phyloP scores from a whole-genome alignment of 2,797 vertebrate genomes.

The Trachops cirrhosus region DNA sequence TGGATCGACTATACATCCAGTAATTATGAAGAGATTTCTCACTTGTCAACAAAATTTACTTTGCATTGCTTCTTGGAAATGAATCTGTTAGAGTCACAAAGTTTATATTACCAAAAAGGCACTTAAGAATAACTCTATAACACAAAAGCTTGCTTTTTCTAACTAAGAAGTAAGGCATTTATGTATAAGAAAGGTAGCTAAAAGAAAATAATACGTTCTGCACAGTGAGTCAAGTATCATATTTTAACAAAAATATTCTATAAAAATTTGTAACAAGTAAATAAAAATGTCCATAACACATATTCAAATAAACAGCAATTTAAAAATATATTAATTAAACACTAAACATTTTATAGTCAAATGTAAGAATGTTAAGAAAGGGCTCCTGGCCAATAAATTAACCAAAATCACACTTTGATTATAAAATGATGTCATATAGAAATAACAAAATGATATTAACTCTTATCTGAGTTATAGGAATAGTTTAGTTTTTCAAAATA shows the following conservation, averaged over 20 bases:
- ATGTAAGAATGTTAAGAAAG: neutral
- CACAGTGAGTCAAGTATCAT: neutral
- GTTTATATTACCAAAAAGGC: neutral
- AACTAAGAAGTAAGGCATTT: neutral
- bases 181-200: neutral
- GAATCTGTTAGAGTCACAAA: slow-evolving; percentile 32
- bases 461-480: neutral
- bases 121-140: slow-evolving; percentile 1
- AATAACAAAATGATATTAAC: neutral
- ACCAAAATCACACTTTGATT: neutral
- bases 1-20: slow-evolving; percentile 10
- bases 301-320: neutral
- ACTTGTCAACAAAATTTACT: slow-evolving; percentile 57
- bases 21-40: slow-evolving; percentile 55
- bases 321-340: neutral
- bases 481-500: neutral
- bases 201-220: neutral
- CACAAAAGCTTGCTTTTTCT: neutral
- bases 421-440: neutral
- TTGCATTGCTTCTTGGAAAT: slow-evolving; percentile 39
- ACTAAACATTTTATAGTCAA: neutral
- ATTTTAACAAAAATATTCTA: neutral
- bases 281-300: neutral
- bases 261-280: neutral
- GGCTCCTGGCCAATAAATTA: neutral